Evolutionary conservation across 2,113 vertebrate genomes (phyloP), one percentile per base, ranked within the genome.

Genomic region (Cinclus mexicanus): DNA sequence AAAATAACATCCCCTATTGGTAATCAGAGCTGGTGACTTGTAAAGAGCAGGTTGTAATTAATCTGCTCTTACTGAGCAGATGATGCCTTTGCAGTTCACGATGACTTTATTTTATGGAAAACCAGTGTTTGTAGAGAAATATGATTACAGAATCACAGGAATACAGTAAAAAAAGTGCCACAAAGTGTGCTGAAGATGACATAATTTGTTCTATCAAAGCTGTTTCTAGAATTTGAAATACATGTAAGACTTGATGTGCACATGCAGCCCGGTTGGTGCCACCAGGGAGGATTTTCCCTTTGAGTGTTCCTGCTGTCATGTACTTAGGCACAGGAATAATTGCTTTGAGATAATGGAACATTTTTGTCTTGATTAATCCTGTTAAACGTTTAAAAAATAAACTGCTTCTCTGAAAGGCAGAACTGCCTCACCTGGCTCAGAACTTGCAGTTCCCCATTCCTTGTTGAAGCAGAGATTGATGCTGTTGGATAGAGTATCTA

Each of bases 71-170:
- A 75, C 39, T 35, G 29, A 83, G 6, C 81, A 70, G 80, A 60
- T 63, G 81, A 77, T 91, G 88, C 57, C 83, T 95, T 95, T 85
- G 64, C 10, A 31, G 57, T 71, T 91, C 63, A 59, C 20, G 61
- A 67, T 83, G 87, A 44, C 82, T 95, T 94, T 37, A 69, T 87
- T 84, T 90, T 67, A 25, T 17, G 8, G 77, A 95, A 76, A 91
- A 78, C 33, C 28, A 44, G 28, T 25, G 50, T 69, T 64, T 74
- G n/a, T 94, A 78, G 83, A 26, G 35, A 93, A 90, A 50, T 63
- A 55, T 9, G 6, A 69, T 71, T 52, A 56, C 47, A 88, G 69
- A 89, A 57, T 28, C 59, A 71, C 33, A 74, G 26, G 61, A 90
- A 70, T 31, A 56, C 1, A 6, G 37, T 50, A 37, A 22, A 53